phyloP scores from a whole-genome alignment of 2,113 vertebrate genomes.

The Pluvialis apricaria region DNA sequence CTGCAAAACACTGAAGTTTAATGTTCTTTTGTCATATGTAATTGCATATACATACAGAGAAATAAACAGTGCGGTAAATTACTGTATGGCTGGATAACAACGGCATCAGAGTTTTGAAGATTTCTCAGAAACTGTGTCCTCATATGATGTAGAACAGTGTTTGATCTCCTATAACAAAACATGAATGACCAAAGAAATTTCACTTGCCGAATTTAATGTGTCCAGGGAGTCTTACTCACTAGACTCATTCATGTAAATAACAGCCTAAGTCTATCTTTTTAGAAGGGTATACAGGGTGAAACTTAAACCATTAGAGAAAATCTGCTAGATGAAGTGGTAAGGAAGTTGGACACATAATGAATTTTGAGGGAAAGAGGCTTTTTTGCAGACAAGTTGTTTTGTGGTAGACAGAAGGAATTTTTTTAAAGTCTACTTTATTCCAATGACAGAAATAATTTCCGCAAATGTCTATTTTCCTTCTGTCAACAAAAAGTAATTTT shows the following conservation, averaged over 20 bases:
- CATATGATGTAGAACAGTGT: neutral
- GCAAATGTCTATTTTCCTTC: slow-evolving; percentile 21
- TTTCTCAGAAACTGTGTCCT: neutral
- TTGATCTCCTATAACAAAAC: neutral
- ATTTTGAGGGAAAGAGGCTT: neutral
- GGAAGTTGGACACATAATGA: neutral
- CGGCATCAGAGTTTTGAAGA: neutral
- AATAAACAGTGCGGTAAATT: neutral
- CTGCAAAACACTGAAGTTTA: neutral
- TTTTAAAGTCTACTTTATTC: neutral
- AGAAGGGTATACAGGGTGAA: neutral
- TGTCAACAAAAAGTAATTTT: neutral
- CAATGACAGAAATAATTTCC: slow-evolving; percentile 5
- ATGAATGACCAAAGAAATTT: neutral
- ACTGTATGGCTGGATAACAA: neutral
- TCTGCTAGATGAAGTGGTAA: neutral
- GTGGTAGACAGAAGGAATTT: neutral
- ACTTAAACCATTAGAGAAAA: neutral
- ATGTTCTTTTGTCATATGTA: neutral
- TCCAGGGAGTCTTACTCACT: neutral
- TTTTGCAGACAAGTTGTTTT: neutral
- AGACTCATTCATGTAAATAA: neutral
- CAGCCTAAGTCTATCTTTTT: neutral
- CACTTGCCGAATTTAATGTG: neutral
- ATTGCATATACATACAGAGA: neutral